Evolutionary conservation across 2,797 vertebrate genomes (phyloP).

Genomic region (Channallabes apus): DNA sequence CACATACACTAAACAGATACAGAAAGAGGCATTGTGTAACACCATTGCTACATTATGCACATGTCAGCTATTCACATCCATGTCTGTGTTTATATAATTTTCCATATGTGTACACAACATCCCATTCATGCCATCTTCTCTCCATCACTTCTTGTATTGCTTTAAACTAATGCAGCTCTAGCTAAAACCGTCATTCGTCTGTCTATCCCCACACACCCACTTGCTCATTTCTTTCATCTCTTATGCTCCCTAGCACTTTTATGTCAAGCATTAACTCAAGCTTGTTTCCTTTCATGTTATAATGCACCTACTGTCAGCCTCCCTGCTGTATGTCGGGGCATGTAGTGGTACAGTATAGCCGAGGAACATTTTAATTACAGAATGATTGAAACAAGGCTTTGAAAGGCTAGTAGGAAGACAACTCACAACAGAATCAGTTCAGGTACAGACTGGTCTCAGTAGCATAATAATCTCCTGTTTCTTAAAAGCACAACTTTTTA

Average conservation of each 20-base stretch:
- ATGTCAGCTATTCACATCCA: background rate
- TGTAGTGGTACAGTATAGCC: slow-evolving; percentile 1
- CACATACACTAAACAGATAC: background rate
- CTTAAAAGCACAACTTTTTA: background rate
- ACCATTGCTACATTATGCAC: background rate
- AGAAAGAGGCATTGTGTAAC: background rate
- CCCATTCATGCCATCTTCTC: background rate
- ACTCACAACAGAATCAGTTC: background rate
- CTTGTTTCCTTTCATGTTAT: slow-evolving; percentile 20
- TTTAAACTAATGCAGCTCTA: slow-evolving; percentile 4
- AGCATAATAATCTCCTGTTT: background rate
- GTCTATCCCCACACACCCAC: background rate
- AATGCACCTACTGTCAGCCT: slow-evolving; percentile 7
- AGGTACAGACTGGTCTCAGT: background rate
- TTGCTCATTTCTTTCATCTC: slow-evolving; percentile 19
- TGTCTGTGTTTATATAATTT: background rate
- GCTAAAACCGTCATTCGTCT: background rate
- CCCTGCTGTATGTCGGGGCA: slow-evolving; percentile 19
- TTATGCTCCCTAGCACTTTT: slow-evolving; percentile 10
- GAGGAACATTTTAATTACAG: slow-evolving; percentile 27
- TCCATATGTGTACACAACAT: background rate
- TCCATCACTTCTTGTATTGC: background rate
- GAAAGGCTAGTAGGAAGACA: background rate
- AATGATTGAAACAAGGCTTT: slow-evolving; percentile 17
- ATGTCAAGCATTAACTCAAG: slow-evolving; percentile 22